These are phyloP conservation scores for Sander vitreus DNA, from an alignment of 2,113 vertebrate genomes.

Conservation along the genomic window DNA sequence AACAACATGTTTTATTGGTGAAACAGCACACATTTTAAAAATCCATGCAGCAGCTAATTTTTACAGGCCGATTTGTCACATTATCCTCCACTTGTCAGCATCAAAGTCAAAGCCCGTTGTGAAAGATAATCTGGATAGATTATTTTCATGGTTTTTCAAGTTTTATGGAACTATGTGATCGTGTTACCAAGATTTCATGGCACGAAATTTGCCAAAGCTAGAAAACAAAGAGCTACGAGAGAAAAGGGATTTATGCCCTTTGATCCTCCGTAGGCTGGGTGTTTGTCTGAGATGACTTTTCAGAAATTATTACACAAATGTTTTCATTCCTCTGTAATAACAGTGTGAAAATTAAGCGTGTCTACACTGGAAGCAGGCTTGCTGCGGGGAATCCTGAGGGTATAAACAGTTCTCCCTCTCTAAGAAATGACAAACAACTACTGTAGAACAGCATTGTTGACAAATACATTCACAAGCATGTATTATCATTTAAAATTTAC, in stretches of 20 bases:
- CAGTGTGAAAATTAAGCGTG: slow-evolving; percentile 38
- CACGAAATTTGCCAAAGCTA: slow-evolving; percentile 31
- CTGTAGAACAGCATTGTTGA: background rate
- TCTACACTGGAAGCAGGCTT: slow-evolving; percentile 17
- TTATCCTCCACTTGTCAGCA: slow-evolving; percentile 65
- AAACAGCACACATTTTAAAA: slow-evolving; percentile 34
- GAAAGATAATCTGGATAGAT: slow-evolving; percentile 70
- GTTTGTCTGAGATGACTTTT: slow-evolving; percentile 45
- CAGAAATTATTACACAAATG: slow-evolving; percentile 51
- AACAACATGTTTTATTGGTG: slow-evolving; percentile 24
- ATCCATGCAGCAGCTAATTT: slow-evolving; percentile 16
- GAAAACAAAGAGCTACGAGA: background rate
- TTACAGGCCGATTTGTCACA: slow-evolving; percentile 45
- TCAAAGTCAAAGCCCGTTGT: slow-evolving; percentile 41
- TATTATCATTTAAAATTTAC: background rate
- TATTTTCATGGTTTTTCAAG: slow-evolving; percentile 63
- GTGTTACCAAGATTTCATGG: slow-evolving; percentile 69
- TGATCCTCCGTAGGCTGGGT: background rate
- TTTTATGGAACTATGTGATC: slow-evolving; percentile 72
- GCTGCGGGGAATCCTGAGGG: slow-evolving; percentile 17
- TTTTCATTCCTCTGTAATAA: slow-evolving; percentile 71
- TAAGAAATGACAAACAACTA: slow-evolving; percentile 19
- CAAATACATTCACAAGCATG: background rate
- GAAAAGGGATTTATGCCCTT: slow-evolving; percentile 15
- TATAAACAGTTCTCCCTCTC: background rate